Base-by-base conservation (phyloP, 2,113 vertebrate genomes). In the Poeciliopsis occidentalis region DNA sequence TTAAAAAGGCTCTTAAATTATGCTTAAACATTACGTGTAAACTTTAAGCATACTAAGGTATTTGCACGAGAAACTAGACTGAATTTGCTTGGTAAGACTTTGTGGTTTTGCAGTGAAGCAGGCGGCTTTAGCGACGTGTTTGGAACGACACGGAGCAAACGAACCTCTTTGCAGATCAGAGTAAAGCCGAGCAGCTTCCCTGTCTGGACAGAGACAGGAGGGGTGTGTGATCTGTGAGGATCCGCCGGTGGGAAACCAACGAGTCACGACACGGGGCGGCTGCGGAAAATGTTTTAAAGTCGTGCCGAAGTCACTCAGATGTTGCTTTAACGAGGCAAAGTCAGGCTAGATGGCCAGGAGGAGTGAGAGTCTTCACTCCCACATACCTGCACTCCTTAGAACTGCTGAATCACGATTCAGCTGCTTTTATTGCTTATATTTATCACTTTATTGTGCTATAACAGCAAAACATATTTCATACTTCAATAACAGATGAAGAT, bases 241-340 rank as follows among this genome's bases (percentile, higher is more conserved):
- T 31, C 69, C 37, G 4, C 29, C 51, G 74, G 66, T 79, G 71
- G 54, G 67, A 67, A 81, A 67, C 85, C 68, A 72, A 75, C 83
- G 27, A 69, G 88, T 91, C 91, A 92, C 87, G 86, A 91, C 82
- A 75, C 74, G 62, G 72, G 71, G 60, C 62, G 3, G 44, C 70
- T 71, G 64, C 24, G 44, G 62, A 69, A 73, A 87, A 66, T 39
- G 30, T 22, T 83, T 79, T 8, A 77, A 78, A 73, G 69, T 31
- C 22, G 80, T 64, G 71, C 78, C 71, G 67, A 74, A 31, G 26
- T 37, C 75, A 31, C 69, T 8, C 39, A 8, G 11, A 69, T 39
- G 87, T 88, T 84, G 86, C 79, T 86, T 79, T 87, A 70, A 34
- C 65, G 65, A 79, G 85, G 69, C 70, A 68, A 75, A 86, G 70